A percentile compares a stretch with the other conserved stretches of the same genome.
These are phyloP conservation scores for Halcyon badia DNA, from an alignment of 2,797 vertebrate genomes.

Conservation along the genomic window DNA sequence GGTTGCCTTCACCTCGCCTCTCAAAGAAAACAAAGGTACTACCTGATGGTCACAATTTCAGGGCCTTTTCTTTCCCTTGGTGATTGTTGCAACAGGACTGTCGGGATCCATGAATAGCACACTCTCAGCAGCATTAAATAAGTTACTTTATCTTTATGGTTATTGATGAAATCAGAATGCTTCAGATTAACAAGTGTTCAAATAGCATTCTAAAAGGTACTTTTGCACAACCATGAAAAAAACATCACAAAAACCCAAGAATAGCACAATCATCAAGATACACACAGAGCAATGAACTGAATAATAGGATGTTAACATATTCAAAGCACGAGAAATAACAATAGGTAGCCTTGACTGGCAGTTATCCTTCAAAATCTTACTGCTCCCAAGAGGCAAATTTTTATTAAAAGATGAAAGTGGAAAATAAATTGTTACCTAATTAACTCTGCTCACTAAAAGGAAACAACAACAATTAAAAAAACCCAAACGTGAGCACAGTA, in stretches of 20 bases:
- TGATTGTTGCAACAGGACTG: background rate
- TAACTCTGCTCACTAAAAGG: conserved; percentile 4
- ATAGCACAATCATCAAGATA: conserved; percentile 9
- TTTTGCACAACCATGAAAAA: background rate
- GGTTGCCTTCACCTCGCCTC: background rate
- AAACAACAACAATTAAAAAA: background rate
- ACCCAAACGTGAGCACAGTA: background rate
- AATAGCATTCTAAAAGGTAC: background rate
- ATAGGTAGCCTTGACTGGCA: conserved; percentile 54
- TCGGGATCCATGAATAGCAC: background rate
- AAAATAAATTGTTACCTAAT: conserved; percentile 56
- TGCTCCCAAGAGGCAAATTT: conserved; percentile 34
- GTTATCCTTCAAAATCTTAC: conserved; percentile 56
- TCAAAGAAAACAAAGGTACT: background rate
- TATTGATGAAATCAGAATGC: background rate
- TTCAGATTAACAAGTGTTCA: background rate
- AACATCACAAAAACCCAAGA: background rate
- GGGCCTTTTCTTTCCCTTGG: background rate
- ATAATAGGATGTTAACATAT: conserved; percentile 53
- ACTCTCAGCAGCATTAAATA: background rate
- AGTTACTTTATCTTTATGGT: background rate
- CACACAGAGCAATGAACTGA: background rate
- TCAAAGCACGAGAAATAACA: conserved; percentile 47
- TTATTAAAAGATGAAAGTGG: conserved; percentile 41
- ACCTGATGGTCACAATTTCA: background rate